Evolutionary conservation across 1,140 invertebrate species (phyloP), one percentile per base, ranked within the genome.

Genomic region (Monochamus saltuarius): DNA sequence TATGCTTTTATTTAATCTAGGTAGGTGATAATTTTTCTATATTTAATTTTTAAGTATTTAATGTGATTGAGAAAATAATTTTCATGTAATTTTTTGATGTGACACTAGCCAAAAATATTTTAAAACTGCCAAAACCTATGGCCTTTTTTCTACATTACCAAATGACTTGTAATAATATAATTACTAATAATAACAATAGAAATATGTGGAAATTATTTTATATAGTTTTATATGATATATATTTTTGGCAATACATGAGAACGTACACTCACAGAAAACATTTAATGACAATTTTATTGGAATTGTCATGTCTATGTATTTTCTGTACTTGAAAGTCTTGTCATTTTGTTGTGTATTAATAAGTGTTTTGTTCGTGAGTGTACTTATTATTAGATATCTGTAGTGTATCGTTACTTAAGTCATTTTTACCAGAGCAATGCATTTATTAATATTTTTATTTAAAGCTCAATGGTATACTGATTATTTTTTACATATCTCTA

Each of bases 401-500:
- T 29, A 29, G 22, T 29, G 22, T 29, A 29, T 29, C 22, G 22
- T 29, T 29, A 29, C 22, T 29, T 29, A 29, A 29, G 22, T 29
- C 22, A 29, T 46, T 16, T 46, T 46, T 46, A 46, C 43, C 43
- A 29, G 22, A 29, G 22, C 22, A 3, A 29, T 29, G 22, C 22
- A 29, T 29, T 29, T 29, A 29, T 29, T 29, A n/a, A n/a, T n/a
- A 17, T 46, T 46, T 34, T 50, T 34, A 56, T 36, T 56, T 45
- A 36, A 56, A 36, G 53, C 53, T 56, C 53, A 45, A 56, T 29
- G 29, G 16, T 40, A 52, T 52, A 56, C 17, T 13, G 39, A 45
- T 56, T 56, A 56, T 56, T 56, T 56, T 56, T 56, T 56, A 56
- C 53, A 56, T 56, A 56, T 56, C 53, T 34, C 13, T 56, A 56